phyloP scores from a whole-genome alignment of 1,140 invertebrate genomes.

The Nilaparvata lugens region DNA sequence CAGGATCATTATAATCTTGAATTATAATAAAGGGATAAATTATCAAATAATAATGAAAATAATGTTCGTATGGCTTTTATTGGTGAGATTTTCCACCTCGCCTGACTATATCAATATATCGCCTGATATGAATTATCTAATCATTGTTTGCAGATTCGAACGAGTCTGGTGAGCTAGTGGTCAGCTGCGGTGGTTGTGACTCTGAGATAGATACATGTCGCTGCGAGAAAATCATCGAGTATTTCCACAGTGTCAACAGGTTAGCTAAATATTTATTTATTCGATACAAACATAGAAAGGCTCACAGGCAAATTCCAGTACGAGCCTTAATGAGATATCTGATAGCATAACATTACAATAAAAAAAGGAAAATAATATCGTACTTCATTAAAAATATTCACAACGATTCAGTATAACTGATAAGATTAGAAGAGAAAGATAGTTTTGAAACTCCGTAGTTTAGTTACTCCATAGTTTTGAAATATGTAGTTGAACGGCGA shows the following conservation, averaged over 20 bases:
- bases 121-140: no score
- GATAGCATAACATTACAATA: background rate
- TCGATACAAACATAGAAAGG: no score
- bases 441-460: background rate
- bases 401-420: no score
- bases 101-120: no score
- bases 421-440: no score
- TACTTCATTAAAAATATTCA: no score
- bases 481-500: background rate
- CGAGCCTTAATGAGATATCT: no score
- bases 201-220: conserved; percentile 58
- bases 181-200: conserved; percentile 59
- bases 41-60: background rate
- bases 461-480: background rate
- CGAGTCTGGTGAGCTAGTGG: conserved; percentile 45
- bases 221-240: conserved; percentile 61
- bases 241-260: conserved; percentile 69
- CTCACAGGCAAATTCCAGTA: no score
- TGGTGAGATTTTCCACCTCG: background rate
- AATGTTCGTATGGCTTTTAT: background rate
- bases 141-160: conserved; percentile 35
- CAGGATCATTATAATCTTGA: background rate
- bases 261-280: conserved; percentile 33
- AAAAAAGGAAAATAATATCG: no score
- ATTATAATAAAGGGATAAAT: background rate